These are phyloP conservation scores for Phasia obesa DNA, from an alignment of 2,888 invertebrate species.

Conservation along the genomic window DNA sequence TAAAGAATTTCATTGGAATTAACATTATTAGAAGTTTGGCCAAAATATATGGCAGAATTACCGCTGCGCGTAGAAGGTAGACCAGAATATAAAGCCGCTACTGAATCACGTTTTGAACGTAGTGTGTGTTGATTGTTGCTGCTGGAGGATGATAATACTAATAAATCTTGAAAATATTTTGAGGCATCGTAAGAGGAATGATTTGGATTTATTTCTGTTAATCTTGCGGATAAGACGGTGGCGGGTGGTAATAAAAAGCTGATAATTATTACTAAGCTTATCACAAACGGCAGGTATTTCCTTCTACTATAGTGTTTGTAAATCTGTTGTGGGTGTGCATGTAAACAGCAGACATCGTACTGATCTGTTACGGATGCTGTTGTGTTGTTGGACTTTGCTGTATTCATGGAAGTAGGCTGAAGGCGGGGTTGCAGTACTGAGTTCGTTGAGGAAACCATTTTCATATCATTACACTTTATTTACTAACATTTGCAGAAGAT, in stretches of 20 bases:
- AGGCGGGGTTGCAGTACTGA: conserved; percentile 52
- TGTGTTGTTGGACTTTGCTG: conserved; percentile 73
- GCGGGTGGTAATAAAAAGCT: conserved; percentile 61
- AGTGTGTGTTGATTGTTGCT: conserved; percentile 57
- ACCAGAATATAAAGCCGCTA: conserved; percentile 74
- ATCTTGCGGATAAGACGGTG: conserved; percentile 48
- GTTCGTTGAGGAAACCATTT: conserved; percentile 73
- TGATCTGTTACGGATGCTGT: conserved; percentile 73
- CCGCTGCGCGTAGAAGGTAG: conserved; percentile 71
- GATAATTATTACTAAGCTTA: conserved; percentile 56
- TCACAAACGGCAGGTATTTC: conserved; percentile 53
- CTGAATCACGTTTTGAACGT: conserved; percentile 70
- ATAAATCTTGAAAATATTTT: conserved; percentile 53
- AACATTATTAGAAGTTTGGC: conserved; percentile 68
- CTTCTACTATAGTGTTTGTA: conserved; percentile 63
- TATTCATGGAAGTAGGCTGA: conserved; percentile 45
- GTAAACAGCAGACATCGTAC: conserved; percentile 51
- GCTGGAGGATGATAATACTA: conserved; percentile 8
- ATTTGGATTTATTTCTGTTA: conserved; percentile 46
- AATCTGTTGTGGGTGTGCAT: conserved; percentile 50
- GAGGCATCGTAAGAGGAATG: conserved; percentile 60
- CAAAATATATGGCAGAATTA: conserved; percentile 69
- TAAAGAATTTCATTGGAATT: conserved; percentile 74
- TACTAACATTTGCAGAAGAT: conserved; percentile 16
- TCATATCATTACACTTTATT: conserved; percentile 74